Base-by-base conservation (phyloP, 1,140 invertebrate genomes). In the Streblospio benedicti region DNA sequence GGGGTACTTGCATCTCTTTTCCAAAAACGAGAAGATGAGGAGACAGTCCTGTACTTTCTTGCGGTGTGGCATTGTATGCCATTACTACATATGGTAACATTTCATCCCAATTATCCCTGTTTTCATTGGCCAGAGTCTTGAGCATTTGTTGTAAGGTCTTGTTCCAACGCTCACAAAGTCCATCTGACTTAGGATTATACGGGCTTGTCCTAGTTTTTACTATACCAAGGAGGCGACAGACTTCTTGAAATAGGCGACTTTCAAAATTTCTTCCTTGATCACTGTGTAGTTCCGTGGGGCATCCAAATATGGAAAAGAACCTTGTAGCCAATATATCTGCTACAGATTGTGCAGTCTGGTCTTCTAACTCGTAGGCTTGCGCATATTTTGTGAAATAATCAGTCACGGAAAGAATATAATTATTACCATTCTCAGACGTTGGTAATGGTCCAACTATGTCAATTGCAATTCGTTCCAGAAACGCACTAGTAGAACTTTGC, bases 101-200 rank as follows among this genome's bases (percentile, higher is more conserved):
- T 53, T 51, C 49, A n/a, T 60, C 56, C 61, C 61, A 65, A 12
- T 65, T 44, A 32, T 31, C 30, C 43, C 63, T 65, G 43, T 60
- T 32, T 3, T 62, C 25, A 28, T 43, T 9, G n/a, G 61, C 50
- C 18, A 59, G 56, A 4, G 60, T 65, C n/a, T 44, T 41, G 25
- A 65, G 28, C 55, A 55, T 62, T n/a, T 59, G 47, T 4, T 62
- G 38, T 20, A 65, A 25, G 16, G 50, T 59, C 28, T 47, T 23
- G 31, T 62, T 62, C 18, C 47, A 65, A 28, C 60, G 43, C 51
- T 63, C 57, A 28, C 30, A 28, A 32, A 30, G 28, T 44, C 14
- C 49, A 52, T 53, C 31, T 9, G 56, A 45, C 32, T 50, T 25
- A 23, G 56, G 47, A 35, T 63, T 28, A 54, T 56, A 60, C n/a